Base-by-base conservation (phyloP, 2,113 vertebrate species). In the Octodon degus region DNA sequence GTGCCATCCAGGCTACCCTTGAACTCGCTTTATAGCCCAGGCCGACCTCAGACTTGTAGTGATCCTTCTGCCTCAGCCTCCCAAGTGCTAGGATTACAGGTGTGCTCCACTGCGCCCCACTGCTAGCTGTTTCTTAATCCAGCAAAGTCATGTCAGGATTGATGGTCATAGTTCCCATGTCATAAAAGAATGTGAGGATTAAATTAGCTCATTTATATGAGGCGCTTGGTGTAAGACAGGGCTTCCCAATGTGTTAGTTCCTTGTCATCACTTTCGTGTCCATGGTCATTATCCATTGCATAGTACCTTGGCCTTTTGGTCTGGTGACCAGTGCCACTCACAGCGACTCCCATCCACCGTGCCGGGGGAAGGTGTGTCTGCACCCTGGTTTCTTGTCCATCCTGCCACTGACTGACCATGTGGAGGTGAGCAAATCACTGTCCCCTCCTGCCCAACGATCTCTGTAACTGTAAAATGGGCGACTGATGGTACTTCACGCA, bases 381-480 rank as follows among this genome's bases (percentile, higher is more conserved):
- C 25, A 16, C 63, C 30, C 86, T 74, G 53, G 40, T 85, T 55
- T 90, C 70, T 47, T 37, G 37, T 47, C 14, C 40, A 67, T 55
- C 50, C 37, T 20, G 11, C 37, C 50, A 24, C 74, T 86, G 62
- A 37, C 55, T 80, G 55, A 37, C 68, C 63, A 0, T 32, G n/a
- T 74, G 77, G 4, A 53, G 32, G 30, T 22, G 25, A 82, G 55
- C 72, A 91, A 55, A 27, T 81, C 27, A 0, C 63, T 34, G 14
- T 62, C 62, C 76, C 70, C 27, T 55, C 50, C 83, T 83, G 79
- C 19, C 80, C 90, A 1, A 80, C 60, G 25, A 82, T 72, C 70
- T 92, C 74, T 77, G 22, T 24, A 25, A 67, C 86, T 87, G 37
- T 84, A 80, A 90, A 96, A 76, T 47, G 79, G 70, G 53, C n/a